These are phyloP conservation scores for Herpetotheres cachinnans DNA, from an alignment of 2,113 vertebrate genomes.

Conservation along the genomic window DNA sequence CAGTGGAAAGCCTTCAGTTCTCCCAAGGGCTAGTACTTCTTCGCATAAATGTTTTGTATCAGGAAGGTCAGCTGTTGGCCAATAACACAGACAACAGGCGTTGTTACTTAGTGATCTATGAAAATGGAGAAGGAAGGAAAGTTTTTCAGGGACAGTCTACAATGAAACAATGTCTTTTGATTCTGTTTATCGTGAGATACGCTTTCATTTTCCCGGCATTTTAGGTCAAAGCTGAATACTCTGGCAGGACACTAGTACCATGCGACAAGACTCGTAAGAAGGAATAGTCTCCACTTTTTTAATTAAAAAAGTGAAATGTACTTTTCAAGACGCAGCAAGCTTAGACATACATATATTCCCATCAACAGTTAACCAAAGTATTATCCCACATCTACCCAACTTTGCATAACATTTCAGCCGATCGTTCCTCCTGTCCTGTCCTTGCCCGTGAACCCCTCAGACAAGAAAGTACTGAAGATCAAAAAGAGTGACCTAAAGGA, in stretches of 20 bases:
- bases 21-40: not conserved
- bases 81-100: not conserved
- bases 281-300: not conserved
- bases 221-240: not conserved
- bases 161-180: not conserved
- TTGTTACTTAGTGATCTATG: not conserved
- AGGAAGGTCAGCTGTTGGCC: not conserved
- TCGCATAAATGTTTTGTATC: not conserved
- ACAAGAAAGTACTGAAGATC: not conserved
- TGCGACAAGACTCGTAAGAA: not conserved
- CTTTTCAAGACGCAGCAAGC: not conserved
- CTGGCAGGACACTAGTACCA: not conserved
- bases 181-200: not conserved
- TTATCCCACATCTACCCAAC: not conserved
- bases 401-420: not conserved
- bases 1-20: not conserved
- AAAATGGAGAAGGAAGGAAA: not conserved
- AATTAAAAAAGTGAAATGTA: not conserved
- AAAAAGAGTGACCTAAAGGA: not conserved
- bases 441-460: not conserved
- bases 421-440: not conserved
- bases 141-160: not conserved
- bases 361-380: not conserved
- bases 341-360: not conserved
- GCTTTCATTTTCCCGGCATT: not conserved